Evolutionary conservation across 2,888 invertebrate species (phyloP).

Genomic region (Macaria liturata): DNA sequence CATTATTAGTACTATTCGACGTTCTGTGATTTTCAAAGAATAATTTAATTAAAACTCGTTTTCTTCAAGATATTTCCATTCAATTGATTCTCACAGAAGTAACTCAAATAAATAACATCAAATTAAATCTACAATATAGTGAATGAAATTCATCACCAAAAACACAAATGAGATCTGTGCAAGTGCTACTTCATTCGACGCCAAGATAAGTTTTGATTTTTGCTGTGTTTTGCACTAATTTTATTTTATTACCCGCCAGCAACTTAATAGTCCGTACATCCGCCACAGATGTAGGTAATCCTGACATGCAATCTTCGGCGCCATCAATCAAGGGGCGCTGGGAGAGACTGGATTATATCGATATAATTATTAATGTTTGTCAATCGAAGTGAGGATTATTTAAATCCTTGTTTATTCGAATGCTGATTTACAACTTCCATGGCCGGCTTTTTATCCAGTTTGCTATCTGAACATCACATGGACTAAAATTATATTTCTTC

Average conservation of each 20-base stretch:
- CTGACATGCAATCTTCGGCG: constrained; percentile 79
- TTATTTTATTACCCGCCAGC: constrained; percentile 61
- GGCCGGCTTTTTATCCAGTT: no score
- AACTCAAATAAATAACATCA: constrained; percentile 2
- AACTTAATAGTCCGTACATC: constrained; percentile 78
- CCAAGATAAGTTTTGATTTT: constrained; percentile 48
- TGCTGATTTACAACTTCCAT: no score
- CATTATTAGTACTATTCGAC: constrained; percentile 17
- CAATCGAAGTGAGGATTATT: constrained; percentile 23
- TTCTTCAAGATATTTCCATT: no score
- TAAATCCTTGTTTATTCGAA: background rate
- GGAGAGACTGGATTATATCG: constrained; percentile 22
- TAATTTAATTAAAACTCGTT: constrained; percentile 14
- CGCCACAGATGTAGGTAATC: constrained; percentile 71
- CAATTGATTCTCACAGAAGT: no score
- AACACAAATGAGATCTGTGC: constrained; percentile 43
- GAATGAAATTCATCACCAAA: constrained; percentile 40
- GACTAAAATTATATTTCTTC: no score
- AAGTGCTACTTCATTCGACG: constrained; percentile 40
- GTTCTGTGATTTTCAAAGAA: constrained; percentile 18
- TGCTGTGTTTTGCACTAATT: no score
- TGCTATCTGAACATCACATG: no score
- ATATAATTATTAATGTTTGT: constrained; percentile 30
- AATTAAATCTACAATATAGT: constrained; percentile 21
- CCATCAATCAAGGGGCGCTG: constrained; percentile 65